These are phyloP conservation scores for Nezara viridula DNA, from an alignment of 2,888 invertebrate genomes.

Conservation along the genomic window DNA sequence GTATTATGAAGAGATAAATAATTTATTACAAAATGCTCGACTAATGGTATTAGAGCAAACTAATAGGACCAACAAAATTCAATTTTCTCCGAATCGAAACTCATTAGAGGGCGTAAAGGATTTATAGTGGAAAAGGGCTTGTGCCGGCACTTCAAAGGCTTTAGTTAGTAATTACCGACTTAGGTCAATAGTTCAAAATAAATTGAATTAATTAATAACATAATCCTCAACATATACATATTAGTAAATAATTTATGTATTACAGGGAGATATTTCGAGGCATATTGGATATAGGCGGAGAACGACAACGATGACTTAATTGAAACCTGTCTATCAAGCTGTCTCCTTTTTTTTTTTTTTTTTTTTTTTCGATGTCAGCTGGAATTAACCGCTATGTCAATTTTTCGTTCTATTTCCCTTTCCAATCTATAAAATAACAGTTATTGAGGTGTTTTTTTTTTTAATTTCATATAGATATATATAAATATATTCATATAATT, in stretches of 20 bases:
- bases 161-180: background rate
- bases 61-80: conserved; percentile 29
- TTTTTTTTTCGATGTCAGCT: background rate
- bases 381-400: background rate
- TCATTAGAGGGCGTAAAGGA: background rate
- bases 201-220: background rate
- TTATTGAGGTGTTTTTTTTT: no score
- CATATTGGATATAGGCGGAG: background rate
- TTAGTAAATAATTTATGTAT: background rate
- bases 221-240: background rate
- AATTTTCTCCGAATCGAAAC: conserved; percentile 34
- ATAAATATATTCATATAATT: no score
- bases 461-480: no score
- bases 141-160: background rate
- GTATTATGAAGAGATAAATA: background rate
- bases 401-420: conserved; percentile 2
- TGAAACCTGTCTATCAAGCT: conserved; percentile 7
- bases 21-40: background rate
- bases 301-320: background rate
- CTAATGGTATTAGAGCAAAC: background rate
- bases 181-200: background rate
- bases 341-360: background rate
- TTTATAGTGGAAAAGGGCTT: conserved; percentile 8
- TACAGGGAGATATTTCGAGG: background rate
- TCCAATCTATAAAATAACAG: background rate